A percentile compares a stretch with the other conserved stretches of the same genome.
These are phyloP conservation scores for Pandemis heparana DNA, from an alignment of 2,888 invertebrate species.

Conservation along the genomic window DNA sequence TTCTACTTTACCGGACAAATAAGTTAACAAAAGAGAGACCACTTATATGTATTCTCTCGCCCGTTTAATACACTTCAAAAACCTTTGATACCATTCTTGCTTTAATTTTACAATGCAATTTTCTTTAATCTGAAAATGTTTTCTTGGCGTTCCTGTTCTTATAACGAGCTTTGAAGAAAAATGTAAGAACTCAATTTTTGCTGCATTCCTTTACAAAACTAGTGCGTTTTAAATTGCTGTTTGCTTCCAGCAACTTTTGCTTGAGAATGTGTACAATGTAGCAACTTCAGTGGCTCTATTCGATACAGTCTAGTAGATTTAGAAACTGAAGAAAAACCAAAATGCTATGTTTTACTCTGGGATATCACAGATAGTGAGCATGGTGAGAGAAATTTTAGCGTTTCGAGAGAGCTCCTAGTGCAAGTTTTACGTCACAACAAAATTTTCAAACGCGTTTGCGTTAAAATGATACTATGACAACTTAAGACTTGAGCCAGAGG, in stretches of 20 bases:
- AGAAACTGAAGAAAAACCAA: too few relatives aligned
- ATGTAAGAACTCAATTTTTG: neutral
- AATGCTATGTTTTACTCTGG: too few relatives aligned
- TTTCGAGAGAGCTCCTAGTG: too few relatives aligned
- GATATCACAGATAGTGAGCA: too few relatives aligned
- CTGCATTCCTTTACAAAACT: neutral
- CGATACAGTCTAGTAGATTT: neutral
- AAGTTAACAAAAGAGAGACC: neutral
- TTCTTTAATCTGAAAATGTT: neutral
- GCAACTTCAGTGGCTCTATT: neutral
- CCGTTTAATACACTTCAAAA: neutral
- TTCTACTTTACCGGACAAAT: neutral
- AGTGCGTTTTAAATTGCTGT: slow-evolving; percentile 9
- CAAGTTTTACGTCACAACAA: too few relatives aligned
- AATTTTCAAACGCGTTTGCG: too few relatives aligned
- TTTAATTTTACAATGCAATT: neutral
- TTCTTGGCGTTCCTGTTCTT: neutral
- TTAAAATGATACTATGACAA: too few relatives aligned
- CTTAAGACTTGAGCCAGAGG: too few relatives aligned
- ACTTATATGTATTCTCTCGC: neutral
- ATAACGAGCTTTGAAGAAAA: neutral
- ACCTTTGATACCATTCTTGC: neutral
- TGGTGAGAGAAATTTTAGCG: too few relatives aligned
- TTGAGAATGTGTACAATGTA: neutral
- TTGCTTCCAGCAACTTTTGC: neutral